Percentiles rank a stretch among this genome's conserved stretches.
phyloP scores from a whole-genome alignment of 2,797 vertebrate species.

The Lindbergichthys nudifrons region DNA sequence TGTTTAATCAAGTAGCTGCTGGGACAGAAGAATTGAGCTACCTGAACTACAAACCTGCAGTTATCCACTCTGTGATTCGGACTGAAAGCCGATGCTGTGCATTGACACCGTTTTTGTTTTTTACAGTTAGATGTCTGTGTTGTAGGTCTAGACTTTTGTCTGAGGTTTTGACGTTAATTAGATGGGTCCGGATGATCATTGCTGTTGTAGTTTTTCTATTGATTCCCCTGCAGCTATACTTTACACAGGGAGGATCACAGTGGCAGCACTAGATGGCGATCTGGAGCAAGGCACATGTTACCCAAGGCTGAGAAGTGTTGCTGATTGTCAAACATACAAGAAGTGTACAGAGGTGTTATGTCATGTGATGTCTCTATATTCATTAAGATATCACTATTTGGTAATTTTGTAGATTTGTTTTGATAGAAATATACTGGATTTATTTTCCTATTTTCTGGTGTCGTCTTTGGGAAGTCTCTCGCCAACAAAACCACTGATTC shows the following conservation, averaged over 20 bases:
- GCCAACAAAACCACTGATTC: no score
- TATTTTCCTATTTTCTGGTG: no score
- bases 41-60: not conserved
- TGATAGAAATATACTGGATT: no score
- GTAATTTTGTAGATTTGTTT: no score
- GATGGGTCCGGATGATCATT: slow-evolving; percentile 40
- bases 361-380: not conserved
- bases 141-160: not conserved
- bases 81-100: not conserved
- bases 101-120: not conserved
- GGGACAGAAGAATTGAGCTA: not conserved
- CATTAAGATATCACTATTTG: not conserved
- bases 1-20: slow-evolving; percentile 10
- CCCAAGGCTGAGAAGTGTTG: not conserved
- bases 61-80: not conserved
- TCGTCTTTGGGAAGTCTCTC: not conserved
- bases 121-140: not conserved
- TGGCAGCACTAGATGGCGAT: slow-evolving; percentile 60
- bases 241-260: not conserved
- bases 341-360: not conserved
- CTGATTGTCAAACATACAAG: not conserved
- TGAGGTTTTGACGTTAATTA: slow-evolving; percentile 35
- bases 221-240: slow-evolving; percentile 30
- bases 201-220: slow-evolving; percentile 39
- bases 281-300: slow-evolving; percentile 36